Percentiles rank a stretch among this genome's conserved stretches.
These are phyloP conservation scores for Pygoscelis adeliae DNA, from an alignment of 2,113 vertebrate genomes.

Conservation along the genomic window DNA sequence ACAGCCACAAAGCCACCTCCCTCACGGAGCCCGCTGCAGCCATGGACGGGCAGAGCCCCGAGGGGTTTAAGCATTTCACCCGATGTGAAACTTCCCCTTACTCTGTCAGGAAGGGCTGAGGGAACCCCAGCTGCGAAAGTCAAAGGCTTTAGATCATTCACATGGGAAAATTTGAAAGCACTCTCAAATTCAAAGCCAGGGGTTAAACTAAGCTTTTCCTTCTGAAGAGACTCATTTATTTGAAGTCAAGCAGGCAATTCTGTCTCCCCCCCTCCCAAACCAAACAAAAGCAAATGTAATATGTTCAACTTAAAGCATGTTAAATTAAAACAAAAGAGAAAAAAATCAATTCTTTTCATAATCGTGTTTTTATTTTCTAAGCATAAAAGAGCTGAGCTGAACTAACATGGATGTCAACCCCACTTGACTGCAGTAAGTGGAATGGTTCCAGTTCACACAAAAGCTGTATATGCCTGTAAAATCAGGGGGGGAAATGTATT, in stretches of 20 bases:
- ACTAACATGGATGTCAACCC: neutral
- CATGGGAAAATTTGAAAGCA: neutral
- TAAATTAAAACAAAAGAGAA: neutral
- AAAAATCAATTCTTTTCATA: neutral
- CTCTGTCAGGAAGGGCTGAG: neutral
- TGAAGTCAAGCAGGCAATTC: neutral
- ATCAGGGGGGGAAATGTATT: neutral
- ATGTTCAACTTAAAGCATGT: neutral
- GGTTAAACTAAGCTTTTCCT: neutral
- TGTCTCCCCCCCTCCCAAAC: neutral
- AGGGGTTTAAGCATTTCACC: neutral
- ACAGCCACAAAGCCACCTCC: neutral
- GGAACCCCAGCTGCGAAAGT: neutral
- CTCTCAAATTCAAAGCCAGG: neutral
- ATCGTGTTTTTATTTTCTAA: neutral
- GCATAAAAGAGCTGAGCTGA: neutral
- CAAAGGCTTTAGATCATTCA: neutral
- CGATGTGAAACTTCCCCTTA: neutral
- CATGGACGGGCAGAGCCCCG: fast-evolving
- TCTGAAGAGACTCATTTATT: neutral
- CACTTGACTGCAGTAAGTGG: neutral
- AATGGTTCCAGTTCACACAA: neutral
- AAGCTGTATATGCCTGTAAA: neutral
- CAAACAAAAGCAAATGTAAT: neutral
- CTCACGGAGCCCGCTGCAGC: fast-evolving